phyloP scores from a whole-genome alignment of 2,797 vertebrate genomes.

The Passerculus sandwichensis region DNA sequence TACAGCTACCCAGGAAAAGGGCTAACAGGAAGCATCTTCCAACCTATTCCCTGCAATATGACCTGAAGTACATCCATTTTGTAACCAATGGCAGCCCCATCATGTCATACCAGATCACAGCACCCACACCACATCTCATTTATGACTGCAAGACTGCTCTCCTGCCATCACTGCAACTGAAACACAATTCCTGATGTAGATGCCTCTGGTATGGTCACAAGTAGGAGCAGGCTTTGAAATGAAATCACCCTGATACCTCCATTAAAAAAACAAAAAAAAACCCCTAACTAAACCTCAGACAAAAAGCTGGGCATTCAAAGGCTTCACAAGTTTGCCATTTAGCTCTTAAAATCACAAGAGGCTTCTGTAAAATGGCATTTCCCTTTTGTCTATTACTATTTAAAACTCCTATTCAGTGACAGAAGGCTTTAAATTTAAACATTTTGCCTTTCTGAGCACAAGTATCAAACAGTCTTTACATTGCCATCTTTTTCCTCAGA shows the following conservation, averaged over 20 bases:
- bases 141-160: background rate
- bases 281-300: background rate
- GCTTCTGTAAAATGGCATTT: background rate
- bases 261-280: background rate
- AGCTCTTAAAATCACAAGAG: background rate
- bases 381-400: background rate
- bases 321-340: background rate
- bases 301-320: background rate
- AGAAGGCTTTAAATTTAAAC: background rate
- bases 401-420: background rate
- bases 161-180: background rate
- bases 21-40: background rate
- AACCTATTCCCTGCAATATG: background rate
- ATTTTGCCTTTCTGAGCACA: background rate
- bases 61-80: background rate
- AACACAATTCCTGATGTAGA: background rate
- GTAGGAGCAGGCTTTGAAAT: background rate
- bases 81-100: background rate
- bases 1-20: background rate
- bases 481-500: background rate
- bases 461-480: background rate
- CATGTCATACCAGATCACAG: fast-evolving
- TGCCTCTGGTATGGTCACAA: fast-evolving
- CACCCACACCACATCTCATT: background rate
- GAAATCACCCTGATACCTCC: background rate